phyloP scores from a whole-genome alignment of 2,797 vertebrate species.

The Merluccius polli region DNA sequence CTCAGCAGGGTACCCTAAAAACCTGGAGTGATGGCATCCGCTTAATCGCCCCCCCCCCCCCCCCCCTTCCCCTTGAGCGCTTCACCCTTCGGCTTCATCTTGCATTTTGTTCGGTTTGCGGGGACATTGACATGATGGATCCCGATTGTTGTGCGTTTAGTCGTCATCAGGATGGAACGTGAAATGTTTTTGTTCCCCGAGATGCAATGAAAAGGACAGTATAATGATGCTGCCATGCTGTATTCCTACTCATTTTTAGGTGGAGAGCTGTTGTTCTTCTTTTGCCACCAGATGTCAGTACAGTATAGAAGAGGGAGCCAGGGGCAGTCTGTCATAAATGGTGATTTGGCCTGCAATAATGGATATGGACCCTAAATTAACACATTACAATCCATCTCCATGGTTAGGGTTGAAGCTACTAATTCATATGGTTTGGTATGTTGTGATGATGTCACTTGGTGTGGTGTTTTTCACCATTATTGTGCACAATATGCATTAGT shows the following conservation, averaged over 20 bases:
- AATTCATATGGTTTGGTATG: neutral
- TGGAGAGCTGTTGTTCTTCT: constrained; percentile 43
- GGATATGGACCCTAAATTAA: neutral
- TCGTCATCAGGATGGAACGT: too few species aligned
- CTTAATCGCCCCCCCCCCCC: constrained; percentile 1
- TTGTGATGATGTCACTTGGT: neutral
- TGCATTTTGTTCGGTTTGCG: too few species aligned
- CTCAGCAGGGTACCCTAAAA: neutral
- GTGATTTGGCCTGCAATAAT: neutral
- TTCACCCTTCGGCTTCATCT: constrained; percentile 30
- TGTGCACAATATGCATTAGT: neutral
- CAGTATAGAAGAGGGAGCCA: neutral
- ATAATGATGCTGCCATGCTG: constrained; percentile 10
- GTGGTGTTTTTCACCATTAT: neutral
- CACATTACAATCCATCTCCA: neutral
- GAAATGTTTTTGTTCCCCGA: too few species aligned
- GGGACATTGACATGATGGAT: too few species aligned
- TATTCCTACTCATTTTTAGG: constrained; percentile 51
- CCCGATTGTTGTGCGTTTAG: too few species aligned
- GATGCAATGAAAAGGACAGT: too few species aligned
- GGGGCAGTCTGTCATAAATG: constrained; percentile 20
- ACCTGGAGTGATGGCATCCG: neutral
- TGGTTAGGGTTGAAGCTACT: neutral
- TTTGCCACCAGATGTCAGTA: constrained; percentile 51
- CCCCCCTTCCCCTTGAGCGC: too few species aligned